A percentile compares a stretch with the other conserved stretches of the same genome.
Evolutionary conservation across 2,888 invertebrate species (phyloP).

Genomic region (Perizoma flavofasciatum): DNA sequence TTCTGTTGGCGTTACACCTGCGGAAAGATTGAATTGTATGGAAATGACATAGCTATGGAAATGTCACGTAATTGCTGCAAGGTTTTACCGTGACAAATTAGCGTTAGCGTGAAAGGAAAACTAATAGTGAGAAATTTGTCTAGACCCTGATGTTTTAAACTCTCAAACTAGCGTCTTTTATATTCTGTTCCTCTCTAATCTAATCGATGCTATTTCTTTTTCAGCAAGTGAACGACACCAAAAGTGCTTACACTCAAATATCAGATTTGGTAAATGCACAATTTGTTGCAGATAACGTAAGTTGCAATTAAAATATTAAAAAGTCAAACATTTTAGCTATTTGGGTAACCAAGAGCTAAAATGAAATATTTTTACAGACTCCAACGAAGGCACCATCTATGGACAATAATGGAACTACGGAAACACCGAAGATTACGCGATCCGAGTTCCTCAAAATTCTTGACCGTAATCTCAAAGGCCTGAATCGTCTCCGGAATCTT

Average conservation of each 20-base stretch:
- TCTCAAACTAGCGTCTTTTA: no score
- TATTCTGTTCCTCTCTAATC: no score
- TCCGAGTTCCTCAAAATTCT: conserved; percentile 73
- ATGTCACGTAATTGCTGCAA: no score
- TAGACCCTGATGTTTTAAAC: no score
- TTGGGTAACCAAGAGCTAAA: neutral
- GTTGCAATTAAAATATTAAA: conserved; percentile 40
- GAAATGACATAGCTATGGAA: no score
- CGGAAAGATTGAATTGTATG: no score
- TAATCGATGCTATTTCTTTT: conserved; percentile 28
- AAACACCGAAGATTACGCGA: conserved; percentile 71
- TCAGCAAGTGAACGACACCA: conserved; percentile 80
- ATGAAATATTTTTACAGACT: conserved; percentile 39
- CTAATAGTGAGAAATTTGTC: no score
- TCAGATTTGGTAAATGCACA: conserved; percentile 71
- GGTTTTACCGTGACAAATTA: no score
- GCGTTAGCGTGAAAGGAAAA: no score
- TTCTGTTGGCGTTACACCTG: no score
- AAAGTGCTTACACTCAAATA: conserved; percentile 78
- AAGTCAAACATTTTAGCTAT: neutral
- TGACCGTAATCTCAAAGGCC: conserved; percentile 75
- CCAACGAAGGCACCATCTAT: conserved; percentile 50
- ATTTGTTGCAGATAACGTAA: conserved; percentile 72
- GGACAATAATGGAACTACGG: conserved; percentile 64
- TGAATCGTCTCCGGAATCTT: conserved; percentile 70